Conservation (phyloP, 2,113 vertebrate species). For the Pachycephala philippinensis region DNA sequence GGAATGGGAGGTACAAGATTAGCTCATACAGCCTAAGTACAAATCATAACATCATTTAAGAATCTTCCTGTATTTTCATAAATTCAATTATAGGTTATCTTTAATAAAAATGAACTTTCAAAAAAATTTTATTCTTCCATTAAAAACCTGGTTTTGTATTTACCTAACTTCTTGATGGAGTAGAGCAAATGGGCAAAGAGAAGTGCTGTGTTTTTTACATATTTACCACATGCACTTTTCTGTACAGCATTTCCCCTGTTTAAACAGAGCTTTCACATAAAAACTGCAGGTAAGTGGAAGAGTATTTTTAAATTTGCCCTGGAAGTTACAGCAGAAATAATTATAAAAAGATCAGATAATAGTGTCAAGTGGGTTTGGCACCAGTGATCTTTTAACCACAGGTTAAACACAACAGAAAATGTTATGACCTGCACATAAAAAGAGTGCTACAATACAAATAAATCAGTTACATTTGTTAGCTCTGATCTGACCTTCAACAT, state of each 20-base stretch:
- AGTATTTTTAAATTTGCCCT: neutral
- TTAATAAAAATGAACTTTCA: neutral
- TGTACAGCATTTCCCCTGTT: neutral
- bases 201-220: neutral
- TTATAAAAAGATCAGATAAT: neutral
- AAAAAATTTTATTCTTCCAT: neutral
- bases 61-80: neutral
- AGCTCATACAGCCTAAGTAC: neutral
- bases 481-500: neutral
- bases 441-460: neutral
- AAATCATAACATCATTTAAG: neutral
- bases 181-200: neutral
- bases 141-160: neutral
- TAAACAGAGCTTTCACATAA: neutral
- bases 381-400: neutral
- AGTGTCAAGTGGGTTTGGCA: neutral
- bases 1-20: neutral
- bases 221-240: neutral
- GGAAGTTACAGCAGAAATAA: neutral
- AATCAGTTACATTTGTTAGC: neutral
- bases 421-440: neutral
- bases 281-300: neutral
- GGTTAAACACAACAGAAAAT: neutral
- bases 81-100: neutral
- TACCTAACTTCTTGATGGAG: neutral